Evolutionary conservation across 2,113 vertebrate genomes (phyloP).

Genomic region (Carassius gibelio): DNA sequence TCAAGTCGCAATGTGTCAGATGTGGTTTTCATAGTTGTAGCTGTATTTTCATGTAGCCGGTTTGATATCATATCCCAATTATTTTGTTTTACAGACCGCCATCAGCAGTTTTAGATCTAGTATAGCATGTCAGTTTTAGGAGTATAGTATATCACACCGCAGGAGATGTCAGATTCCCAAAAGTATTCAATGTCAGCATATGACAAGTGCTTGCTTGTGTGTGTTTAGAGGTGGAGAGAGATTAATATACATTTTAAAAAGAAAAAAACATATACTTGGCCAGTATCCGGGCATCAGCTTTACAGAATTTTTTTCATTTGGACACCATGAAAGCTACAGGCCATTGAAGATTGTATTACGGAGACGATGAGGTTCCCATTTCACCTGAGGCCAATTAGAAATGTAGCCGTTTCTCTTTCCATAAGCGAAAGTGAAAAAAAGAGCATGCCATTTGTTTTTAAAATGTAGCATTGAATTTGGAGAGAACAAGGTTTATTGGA

Average conservation of each 20-base stretch:
- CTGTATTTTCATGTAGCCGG: not conserved
- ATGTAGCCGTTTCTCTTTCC: not conserved
- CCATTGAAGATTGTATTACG: not conserved
- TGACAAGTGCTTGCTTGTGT: not conserved
- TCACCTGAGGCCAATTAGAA: not conserved
- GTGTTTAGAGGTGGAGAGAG: not conserved
- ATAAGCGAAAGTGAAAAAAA: not conserved
- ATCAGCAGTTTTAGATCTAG: not conserved
- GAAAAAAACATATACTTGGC: not conserved
- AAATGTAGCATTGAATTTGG: not conserved
- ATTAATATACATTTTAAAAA: not conserved
- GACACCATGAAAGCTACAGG: not conserved
- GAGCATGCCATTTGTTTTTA: not conserved
- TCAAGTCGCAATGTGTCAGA: not conserved
- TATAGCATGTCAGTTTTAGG: not conserved
- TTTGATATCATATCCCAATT: not conserved
- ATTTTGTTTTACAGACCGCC: not conserved
- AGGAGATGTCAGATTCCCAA: constrained; percentile 22
- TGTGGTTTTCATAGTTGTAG: not conserved
- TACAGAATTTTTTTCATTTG: constrained; percentile 13
- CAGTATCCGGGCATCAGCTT: not conserved
- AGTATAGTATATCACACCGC: not conserved
- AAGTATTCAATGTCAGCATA: not conserved
- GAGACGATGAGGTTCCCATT: not conserved
- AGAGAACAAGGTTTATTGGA: constrained; percentile 8